phyloP scores from a whole-genome alignment of 2,113 vertebrate species.

The Silurus asotus region DNA sequence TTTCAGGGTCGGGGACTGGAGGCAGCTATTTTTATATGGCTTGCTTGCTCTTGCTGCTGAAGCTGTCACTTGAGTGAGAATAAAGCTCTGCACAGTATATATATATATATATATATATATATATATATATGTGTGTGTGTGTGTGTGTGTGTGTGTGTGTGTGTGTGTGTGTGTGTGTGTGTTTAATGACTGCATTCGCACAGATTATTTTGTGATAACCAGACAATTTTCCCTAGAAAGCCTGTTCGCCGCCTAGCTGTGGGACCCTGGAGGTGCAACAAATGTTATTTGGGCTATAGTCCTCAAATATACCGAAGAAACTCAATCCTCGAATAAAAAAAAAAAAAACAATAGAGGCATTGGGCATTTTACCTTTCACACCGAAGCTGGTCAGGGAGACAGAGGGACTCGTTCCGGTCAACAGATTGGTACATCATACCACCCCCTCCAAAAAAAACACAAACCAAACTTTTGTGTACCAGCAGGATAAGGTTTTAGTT shows the following conservation, averaged over 20 bases:
- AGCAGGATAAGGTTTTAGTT: not conserved
- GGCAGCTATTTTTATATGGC: not conserved
- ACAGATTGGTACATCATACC: not conserved
- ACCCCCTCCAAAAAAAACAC: not conserved
- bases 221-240: not conserved
- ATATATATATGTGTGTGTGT: no score
- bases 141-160: no score
- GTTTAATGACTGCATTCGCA: not conserved
- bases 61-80: not conserved
- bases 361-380: not conserved
- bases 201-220: no score
- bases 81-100: not conserved
- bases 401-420: not conserved
- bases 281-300: not conserved
- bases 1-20: constrained; percentile 14
- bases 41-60: constrained; percentile 8
- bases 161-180: no score
- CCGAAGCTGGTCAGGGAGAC: not conserved
- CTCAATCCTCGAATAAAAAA: no score
- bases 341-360: not conserved
- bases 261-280: not conserved
- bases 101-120: no score
- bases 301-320: not conserved
- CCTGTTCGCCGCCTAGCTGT: constrained; percentile 22
- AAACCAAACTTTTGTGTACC: not conserved